Percentiles rank a stretch among this genome's conserved stretches.
phyloP scores from a whole-genome alignment of 92 coral and sea anemone species.

The Parazoanthus atlanticus region DNA sequence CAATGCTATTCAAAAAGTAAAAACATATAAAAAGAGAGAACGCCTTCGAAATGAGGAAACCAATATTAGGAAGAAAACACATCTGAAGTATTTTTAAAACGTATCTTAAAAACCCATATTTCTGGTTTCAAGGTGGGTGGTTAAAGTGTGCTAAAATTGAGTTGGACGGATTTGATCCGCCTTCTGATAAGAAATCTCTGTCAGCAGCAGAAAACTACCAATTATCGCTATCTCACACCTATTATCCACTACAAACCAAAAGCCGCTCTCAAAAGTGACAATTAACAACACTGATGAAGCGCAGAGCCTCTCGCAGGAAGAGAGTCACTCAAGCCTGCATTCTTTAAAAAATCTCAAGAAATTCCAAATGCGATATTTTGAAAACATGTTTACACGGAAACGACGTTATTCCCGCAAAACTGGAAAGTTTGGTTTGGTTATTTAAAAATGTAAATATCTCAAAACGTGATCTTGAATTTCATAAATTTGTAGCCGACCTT shows the following conservation, averaged over 20 bases:
- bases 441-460: too few relatives aligned
- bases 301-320: background rate
- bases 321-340: background rate
- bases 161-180: conserved; percentile 36
- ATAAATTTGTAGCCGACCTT: background rate
- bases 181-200: conserved; percentile 22
- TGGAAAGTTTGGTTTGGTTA: background rate
- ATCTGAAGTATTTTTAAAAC: background rate
- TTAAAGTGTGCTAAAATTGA: conserved; percentile 12
- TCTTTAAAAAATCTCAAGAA: background rate
- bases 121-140: conserved; percentile 33
- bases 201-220: conserved; percentile 4
- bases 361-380: background rate
- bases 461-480: background rate
- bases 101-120: background rate
- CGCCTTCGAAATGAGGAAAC: background rate
- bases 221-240: conserved; percentile 41
- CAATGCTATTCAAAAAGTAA: background rate
- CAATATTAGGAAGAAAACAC: background rate
- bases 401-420: background rate
- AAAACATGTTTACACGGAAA: background rate
- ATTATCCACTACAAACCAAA: background rate
- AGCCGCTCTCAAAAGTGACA: conserved; percentile 37
- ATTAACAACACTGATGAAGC: background rate
- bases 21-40: background rate